Evolutionary conservation across 2,113 vertebrate genomes (phyloP).

Genomic region (Amia ocellicauda): DNA sequence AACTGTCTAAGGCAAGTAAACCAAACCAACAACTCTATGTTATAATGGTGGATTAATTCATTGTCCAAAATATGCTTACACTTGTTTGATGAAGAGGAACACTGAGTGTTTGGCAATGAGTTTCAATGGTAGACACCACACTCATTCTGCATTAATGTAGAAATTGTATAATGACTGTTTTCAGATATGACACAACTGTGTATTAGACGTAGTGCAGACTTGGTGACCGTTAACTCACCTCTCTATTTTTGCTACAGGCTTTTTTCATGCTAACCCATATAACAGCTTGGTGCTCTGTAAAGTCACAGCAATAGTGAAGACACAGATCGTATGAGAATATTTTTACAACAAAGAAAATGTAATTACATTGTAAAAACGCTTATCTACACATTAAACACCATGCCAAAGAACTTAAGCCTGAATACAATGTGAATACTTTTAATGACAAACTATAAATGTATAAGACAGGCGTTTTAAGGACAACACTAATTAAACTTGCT

Average conservation of each 20-base stretch:
- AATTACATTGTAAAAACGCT: no score
- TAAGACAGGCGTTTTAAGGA: no score
- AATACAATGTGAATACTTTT: no score
- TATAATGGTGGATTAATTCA: no score
- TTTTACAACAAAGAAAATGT: slow-evolving; percentile 43
- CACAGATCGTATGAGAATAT: slow-evolving; percentile 40
- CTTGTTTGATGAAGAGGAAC: neutral
- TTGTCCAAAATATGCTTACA: no score
- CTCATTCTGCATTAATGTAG: slow-evolving; percentile 56
- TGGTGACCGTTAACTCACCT: slow-evolving; percentile 70
- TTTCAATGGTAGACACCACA: slow-evolving; percentile 59
- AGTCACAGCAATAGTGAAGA: slow-evolving; percentile 20
- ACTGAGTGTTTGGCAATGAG: slow-evolving; percentile 9
- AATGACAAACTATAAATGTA: no score
- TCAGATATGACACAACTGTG: slow-evolving; percentile 43
- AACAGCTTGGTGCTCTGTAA: slow-evolving; percentile 39
- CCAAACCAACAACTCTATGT: no score
- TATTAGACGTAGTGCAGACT: slow-evolving; percentile 38
- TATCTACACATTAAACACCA: no score
- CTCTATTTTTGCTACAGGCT: slow-evolving; percentile 48
- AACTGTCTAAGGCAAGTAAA: no score
- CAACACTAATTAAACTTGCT: no score
- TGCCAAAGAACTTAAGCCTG: no score
- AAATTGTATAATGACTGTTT: slow-evolving; percentile 36
- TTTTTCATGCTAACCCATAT: slow-evolving; percentile 58